phyloP scores from a whole-genome alignment of 2,797 vertebrate species.

The Hydrocynus forskahlii region DNA sequence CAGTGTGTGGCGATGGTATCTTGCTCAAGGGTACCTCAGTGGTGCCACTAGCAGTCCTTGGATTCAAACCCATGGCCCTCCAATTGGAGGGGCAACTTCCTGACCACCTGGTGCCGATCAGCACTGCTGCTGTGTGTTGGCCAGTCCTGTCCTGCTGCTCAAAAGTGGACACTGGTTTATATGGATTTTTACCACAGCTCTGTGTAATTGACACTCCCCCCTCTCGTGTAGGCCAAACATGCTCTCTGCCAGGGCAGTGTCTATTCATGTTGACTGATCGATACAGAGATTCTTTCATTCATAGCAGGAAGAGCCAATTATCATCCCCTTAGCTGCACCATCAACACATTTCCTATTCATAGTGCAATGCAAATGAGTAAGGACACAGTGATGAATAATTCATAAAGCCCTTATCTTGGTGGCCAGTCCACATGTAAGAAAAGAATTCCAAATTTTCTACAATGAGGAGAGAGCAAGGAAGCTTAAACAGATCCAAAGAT shows the following conservation, averaged over 20 bases:
- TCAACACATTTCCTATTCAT: constrained; percentile 38
- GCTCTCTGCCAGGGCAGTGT: constrained; percentile 20
- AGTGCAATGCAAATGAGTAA: constrained; percentile 37
- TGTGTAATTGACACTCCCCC: not conserved
- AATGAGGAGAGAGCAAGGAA: not conserved
- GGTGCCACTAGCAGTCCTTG: too few species aligned
- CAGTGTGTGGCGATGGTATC: too few species aligned
- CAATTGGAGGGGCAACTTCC: not conserved
- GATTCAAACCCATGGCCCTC: too few species aligned
- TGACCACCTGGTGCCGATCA: not conserved
- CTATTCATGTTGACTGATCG: constrained; percentile 27
- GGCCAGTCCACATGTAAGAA: constrained; percentile 21
- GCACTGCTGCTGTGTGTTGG: not conserved
- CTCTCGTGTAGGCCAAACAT: not conserved
- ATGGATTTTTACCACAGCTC: not conserved
- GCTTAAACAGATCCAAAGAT: constrained; percentile 19
- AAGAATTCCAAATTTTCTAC: constrained; percentile 21
- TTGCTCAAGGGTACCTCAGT: too few species aligned
- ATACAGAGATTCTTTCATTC: constrained; percentile 39
- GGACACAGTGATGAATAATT: constrained; percentile 34
- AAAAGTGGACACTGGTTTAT: not conserved
- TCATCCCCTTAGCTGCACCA: constrained; percentile 17
- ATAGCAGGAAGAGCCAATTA: constrained; percentile 14
- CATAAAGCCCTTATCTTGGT: constrained; percentile 16
- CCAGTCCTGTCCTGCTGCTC: not conserved